Evolutionary conservation across 2,113 vertebrate species (phyloP).

Genomic region (Nettapus auritus): DNA sequence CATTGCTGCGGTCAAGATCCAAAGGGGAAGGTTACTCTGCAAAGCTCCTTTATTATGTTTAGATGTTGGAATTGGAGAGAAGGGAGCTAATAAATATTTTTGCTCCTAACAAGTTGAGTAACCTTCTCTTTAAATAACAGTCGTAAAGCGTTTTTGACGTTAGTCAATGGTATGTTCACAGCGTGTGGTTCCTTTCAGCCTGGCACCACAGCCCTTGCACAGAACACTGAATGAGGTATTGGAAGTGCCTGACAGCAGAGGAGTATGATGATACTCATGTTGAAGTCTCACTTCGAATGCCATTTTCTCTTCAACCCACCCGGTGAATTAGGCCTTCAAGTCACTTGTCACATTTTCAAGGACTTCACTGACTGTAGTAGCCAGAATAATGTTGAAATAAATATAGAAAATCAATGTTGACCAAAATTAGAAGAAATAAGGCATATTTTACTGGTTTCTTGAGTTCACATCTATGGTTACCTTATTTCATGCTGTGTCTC

Average conservation of each 20-base stretch:
- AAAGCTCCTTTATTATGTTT: neutral
- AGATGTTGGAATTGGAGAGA: neutral
- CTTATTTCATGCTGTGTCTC: neutral
- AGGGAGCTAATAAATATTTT: neutral
- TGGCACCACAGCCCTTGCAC: neutral
- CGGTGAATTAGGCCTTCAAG: neutral
- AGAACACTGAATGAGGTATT: neutral
- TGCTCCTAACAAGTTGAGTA: neutral
- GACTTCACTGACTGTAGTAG: neutral
- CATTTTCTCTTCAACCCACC: neutral
- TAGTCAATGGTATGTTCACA: accelerated
- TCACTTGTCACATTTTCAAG: neutral
- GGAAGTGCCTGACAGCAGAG: neutral
- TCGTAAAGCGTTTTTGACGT: neutral
- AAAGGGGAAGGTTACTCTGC: neutral
- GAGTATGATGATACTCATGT: accelerated
- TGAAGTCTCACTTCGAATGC: neutral
- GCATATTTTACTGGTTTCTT: neutral
- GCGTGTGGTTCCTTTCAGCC: neutral
- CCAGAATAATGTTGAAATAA: neutral
- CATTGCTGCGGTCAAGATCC: neutral
- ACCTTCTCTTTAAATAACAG: neutral
- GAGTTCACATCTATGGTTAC: neutral
- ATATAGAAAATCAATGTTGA: neutral
- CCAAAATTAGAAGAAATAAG: neutral